phyloP scores from a whole-genome alignment of 1,140 invertebrate genomes.

The Dolichoris vasculosae region DNA sequence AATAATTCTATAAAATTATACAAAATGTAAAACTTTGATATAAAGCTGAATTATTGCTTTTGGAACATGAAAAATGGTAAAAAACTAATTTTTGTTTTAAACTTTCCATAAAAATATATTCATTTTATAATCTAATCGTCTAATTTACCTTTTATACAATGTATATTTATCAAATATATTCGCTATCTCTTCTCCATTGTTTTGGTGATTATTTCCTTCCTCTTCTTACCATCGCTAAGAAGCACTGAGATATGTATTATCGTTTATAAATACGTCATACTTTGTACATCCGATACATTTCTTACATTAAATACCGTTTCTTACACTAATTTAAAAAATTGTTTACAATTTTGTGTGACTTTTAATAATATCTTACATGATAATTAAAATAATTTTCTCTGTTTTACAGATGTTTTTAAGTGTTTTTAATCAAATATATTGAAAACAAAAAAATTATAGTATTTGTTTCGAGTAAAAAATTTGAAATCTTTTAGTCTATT shows the following conservation, averaged over 20 bases:
- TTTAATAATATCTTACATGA: too few relatives aligned
- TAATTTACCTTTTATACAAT: neutral
- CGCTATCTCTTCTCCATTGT: neutral
- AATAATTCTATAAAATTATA: too few relatives aligned
- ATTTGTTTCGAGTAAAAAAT: too few relatives aligned
- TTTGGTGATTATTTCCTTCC: constrained; percentile 8
- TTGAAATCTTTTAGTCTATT: too few relatives aligned
- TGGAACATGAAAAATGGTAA: neutral
- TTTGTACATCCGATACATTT: neutral
- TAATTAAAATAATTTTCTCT: too few relatives aligned
- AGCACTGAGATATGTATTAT: neutral
- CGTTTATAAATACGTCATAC: neutral
- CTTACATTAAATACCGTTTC: neutral
- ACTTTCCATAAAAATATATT: neutral
- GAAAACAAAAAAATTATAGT: too few relatives aligned
- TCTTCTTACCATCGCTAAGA: neutral
- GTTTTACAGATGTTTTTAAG: too few relatives aligned
- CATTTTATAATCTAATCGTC: neutral
- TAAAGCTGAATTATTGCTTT: neutral
- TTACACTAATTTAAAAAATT: too few relatives aligned
- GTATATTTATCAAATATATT: neutral
- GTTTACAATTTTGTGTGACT: too few relatives aligned
- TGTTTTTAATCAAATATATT: too few relatives aligned
- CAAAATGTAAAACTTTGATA: too few relatives aligned
- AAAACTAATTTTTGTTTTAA: neutral